Evolutionary conservation across 2,113 vertebrate genomes (phyloP).

Genomic region (Sakesphorus luctuosus): DNA sequence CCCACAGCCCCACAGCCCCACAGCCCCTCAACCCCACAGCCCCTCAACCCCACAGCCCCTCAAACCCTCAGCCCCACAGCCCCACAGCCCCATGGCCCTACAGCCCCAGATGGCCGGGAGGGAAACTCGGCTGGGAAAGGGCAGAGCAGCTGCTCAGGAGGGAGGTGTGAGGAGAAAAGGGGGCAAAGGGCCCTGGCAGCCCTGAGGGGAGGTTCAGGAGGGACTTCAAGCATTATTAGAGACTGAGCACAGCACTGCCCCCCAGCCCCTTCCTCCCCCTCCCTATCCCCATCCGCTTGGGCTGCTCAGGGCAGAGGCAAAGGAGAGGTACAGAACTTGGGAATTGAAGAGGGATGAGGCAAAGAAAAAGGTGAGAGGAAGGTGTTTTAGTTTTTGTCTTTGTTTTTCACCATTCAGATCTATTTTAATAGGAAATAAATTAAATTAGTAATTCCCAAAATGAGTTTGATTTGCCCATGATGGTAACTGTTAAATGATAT

Average conservation of each 20-base stretch:
- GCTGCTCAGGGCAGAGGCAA: fast-evolving
- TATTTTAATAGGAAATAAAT: background rate
- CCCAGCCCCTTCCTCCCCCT: background rate
- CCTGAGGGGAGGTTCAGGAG: background rate
- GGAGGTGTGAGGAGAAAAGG: no score
- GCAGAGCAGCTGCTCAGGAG: background rate
- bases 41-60: no score
- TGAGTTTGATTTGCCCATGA: background rate
- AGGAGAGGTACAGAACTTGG: fast-evolving
- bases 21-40: no score
- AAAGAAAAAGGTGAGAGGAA: background rate
- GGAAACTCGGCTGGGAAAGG: no score
- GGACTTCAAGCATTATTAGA: background rate
- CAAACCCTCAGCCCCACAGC: background rate
- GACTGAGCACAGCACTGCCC: background rate
- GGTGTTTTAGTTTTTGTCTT: background rate
- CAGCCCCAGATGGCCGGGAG: no score
- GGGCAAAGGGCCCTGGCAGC: fast-evolving
- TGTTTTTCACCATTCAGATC: background rate
- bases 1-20: no score
- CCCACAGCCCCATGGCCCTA: fast-evolving
- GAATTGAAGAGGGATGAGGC: background rate
- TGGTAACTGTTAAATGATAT: background rate
- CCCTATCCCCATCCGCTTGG: fast-evolving
- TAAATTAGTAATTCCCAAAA: background rate